Evolutionary conservation across 2,113 vertebrate species (phyloP).

Genomic region (Globicephala melas): DNA sequence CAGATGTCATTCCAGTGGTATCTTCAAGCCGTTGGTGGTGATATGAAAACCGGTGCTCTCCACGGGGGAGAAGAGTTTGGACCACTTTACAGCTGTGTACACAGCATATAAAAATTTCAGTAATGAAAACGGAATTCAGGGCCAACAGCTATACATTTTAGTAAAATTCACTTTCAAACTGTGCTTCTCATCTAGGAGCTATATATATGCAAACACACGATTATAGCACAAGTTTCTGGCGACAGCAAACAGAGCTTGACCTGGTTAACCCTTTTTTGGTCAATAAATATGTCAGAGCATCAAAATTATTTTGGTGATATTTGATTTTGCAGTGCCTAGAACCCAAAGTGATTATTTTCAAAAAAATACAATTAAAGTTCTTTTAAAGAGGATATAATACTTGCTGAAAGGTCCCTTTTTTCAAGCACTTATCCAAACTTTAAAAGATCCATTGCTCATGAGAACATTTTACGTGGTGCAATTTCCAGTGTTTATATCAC

Average conservation of each 20-base stretch:
- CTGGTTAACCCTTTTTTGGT: constrained; percentile 14
- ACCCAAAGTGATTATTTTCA: constrained; percentile 20
- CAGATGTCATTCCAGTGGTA: neutral
- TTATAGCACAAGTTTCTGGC: neutral
- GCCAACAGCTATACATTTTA: neutral
- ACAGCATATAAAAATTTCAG: constrained; percentile 8
- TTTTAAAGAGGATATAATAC: constrained; percentile 39
- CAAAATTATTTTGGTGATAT: neutral
- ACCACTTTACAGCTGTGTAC: neutral
- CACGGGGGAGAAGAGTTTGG: neutral
- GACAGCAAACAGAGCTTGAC: neutral
- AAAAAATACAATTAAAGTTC: constrained; percentile 58
- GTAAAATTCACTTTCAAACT: neutral
- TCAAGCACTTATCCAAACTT: neutral
- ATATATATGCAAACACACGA: neutral
- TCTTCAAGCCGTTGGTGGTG: neutral
- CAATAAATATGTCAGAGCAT: constrained; percentile 12
- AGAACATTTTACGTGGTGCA: neutral
- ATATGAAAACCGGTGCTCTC: neutral
- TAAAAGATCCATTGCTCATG: neutral
- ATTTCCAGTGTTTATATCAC: neutral
- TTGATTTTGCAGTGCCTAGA: constrained; percentile 46
- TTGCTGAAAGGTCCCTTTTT: constrained; percentile 37
- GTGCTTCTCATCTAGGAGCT: neutral
- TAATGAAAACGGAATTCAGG: constrained; percentile 8